These are phyloP conservation scores for Cynopterus brachyotis DNA, from an alignment of 2,113 vertebrate species.

Conservation along the genomic window DNA sequence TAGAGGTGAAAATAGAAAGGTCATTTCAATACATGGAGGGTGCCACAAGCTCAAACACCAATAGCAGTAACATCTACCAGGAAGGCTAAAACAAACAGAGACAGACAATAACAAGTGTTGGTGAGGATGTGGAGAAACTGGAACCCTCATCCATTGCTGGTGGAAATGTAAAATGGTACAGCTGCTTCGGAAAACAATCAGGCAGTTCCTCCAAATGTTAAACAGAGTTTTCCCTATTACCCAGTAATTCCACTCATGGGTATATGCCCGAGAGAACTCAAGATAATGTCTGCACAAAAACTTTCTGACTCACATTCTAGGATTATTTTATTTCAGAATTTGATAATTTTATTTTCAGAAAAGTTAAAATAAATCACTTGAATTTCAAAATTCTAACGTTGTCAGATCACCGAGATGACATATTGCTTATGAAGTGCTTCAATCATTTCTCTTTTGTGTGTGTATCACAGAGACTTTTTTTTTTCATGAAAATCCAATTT, in stretches of 20 bases:
- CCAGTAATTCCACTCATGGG: background rate
- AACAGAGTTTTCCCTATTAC: background rate
- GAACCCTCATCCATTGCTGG: background rate
- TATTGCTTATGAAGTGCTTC: background rate
- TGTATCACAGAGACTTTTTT: background rate
- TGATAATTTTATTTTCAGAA: conserved; percentile 9
- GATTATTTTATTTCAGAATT: background rate
- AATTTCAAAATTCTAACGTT: background rate
- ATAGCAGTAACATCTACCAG: no score
- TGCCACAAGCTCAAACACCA: background rate
- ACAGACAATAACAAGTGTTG: background rate
- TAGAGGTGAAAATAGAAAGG: background rate
- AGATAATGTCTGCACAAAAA: background rate
- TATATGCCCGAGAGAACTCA: background rate
- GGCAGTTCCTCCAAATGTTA: background rate
- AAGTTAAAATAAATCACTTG: conserved; percentile 14
- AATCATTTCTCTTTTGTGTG: background rate
- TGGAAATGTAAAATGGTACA: background rate
- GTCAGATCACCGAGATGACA: background rate
- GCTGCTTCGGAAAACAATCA: background rate
- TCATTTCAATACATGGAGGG: background rate
- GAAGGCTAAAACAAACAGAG: background rate
- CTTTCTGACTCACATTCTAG: background rate
- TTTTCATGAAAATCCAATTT: background rate
- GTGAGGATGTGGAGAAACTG: background rate